These are phyloP conservation scores for Nebria brevicollis DNA, from an alignment of 2,888 invertebrate genomes.

Conservation along the genomic window DNA sequence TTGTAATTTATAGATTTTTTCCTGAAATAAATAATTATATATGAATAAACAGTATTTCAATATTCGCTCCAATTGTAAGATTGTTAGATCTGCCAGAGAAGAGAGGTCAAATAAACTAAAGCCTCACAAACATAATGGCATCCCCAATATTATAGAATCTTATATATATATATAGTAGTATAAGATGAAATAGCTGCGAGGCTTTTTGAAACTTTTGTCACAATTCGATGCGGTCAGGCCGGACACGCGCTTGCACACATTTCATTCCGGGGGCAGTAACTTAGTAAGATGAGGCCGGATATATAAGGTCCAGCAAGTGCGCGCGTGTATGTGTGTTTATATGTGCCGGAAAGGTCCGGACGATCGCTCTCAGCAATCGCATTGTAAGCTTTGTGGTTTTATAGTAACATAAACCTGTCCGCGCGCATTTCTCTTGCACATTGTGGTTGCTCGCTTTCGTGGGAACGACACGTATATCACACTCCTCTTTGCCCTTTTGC, in stretches of 20 bases:
- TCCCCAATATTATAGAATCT: too few relatives aligned
- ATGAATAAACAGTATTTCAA: too few relatives aligned
- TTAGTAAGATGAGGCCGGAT: slow-evolving; percentile 44
- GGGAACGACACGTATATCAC: slow-evolving; percentile 41
- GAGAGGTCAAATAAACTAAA: too few relatives aligned
- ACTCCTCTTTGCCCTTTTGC: not conserved
- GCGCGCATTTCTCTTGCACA: slow-evolving; percentile 40
- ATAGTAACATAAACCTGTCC: slow-evolving; percentile 45
- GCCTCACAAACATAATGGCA: too few relatives aligned
- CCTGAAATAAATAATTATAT: too few relatives aligned
- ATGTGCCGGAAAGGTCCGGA: slow-evolving; percentile 37
- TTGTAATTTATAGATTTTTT: too few relatives aligned
- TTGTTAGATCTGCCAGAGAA: too few relatives aligned
- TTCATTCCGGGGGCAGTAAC: slow-evolving; percentile 35
- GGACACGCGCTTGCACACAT: slow-evolving; percentile 16
- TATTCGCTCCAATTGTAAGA: too few relatives aligned
- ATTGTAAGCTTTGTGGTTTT: slow-evolving; percentile 46
- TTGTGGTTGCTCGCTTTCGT: slow-evolving; percentile 36
- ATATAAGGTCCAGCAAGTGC: slow-evolving; percentile 22
- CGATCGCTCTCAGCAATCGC: slow-evolving; percentile 43
- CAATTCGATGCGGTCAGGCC: slow-evolving; percentile 13
- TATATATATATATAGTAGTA: too few relatives aligned
- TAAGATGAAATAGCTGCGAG: slow-evolving; percentile 32
- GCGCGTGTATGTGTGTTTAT: slow-evolving; percentile 25
- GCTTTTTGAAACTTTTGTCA: slow-evolving; percentile 37